Conservation (phyloP, 2,888 invertebrate genomes). For the Emesis furor region DNA sequence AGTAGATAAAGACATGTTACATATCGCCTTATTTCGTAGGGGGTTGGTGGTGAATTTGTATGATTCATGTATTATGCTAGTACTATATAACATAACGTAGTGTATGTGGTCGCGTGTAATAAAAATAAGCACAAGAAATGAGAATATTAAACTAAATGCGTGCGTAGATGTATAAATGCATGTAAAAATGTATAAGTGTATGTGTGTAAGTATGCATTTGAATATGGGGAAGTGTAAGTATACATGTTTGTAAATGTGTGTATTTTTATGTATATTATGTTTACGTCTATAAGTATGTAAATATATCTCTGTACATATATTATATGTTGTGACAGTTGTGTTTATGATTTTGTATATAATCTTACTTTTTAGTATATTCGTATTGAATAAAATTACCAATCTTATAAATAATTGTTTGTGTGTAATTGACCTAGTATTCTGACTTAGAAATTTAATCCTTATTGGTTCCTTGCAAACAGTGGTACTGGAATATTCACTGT, state of each 20-base stretch:
- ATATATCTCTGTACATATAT: too few species aligned
- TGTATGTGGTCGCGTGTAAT: too few species aligned
- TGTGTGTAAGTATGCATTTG: neutral
- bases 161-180: neutral
- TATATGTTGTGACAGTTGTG: too few species aligned
- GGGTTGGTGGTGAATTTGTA: too few species aligned
- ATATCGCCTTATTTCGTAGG: constrained; percentile 16
- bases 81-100: neutral
- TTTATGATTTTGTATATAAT: too few species aligned
- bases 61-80: neutral
- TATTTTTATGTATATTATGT: too few species aligned
- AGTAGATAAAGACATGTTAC: neutral
- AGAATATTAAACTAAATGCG: neutral
- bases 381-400: too few species aligned
- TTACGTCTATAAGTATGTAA: too few species aligned
- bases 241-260: too few species aligned
- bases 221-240: neutral
- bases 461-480: neutral
- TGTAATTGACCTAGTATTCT: too few species aligned
- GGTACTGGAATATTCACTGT: neutral
- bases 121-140: neutral
- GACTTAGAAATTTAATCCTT: neutral
- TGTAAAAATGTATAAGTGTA: neutral
- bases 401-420: too few species aligned
- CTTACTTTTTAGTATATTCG: too few species aligned